These are phyloP conservation scores for Menura novaehollandiae DNA, from an alignment of 2,113 vertebrate genomes.

Conservation along the genomic window DNA sequence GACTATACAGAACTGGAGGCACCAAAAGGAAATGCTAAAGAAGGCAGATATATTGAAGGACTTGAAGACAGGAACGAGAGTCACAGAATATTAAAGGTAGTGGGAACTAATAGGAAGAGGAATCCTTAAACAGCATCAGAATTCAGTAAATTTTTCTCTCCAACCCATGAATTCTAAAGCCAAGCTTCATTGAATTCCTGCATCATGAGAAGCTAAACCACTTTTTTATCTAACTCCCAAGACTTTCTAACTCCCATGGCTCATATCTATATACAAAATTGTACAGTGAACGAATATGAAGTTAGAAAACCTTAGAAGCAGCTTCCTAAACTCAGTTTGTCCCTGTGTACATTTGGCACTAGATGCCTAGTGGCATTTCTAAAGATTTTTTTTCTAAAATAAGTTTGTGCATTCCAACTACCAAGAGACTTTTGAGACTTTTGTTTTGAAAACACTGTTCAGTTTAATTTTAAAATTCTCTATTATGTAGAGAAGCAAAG, in stretches of 20 bases:
- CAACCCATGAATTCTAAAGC: neutral
- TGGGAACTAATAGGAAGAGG: neutral
- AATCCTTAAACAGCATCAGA: neutral
- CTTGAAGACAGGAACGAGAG: neutral
- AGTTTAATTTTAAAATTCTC: neutral
- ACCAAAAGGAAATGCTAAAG: neutral
- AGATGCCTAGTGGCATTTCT: neutral
- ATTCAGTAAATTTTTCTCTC: neutral
- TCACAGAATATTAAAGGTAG: neutral
- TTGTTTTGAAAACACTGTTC: neutral
- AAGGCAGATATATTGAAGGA: neutral
- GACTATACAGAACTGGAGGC: neutral
- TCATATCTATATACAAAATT: neutral
- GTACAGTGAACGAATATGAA: neutral
- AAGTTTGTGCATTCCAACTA: neutral
- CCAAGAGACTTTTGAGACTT: neutral
- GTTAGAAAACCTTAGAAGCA: neutral
- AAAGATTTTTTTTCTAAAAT: neutral
- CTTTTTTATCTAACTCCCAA: neutral
- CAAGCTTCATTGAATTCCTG: neutral
- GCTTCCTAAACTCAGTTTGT: neutral
- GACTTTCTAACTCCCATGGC: neutral
- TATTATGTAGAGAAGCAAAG: neutral
- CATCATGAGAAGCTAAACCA: neutral
- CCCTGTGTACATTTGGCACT: neutral